Percentiles rank a stretch among this genome's conserved stretches.
Evolutionary conservation across 2,113 vertebrate genomes (phyloP).

Genomic region (Apodemus sylvaticus): DNA sequence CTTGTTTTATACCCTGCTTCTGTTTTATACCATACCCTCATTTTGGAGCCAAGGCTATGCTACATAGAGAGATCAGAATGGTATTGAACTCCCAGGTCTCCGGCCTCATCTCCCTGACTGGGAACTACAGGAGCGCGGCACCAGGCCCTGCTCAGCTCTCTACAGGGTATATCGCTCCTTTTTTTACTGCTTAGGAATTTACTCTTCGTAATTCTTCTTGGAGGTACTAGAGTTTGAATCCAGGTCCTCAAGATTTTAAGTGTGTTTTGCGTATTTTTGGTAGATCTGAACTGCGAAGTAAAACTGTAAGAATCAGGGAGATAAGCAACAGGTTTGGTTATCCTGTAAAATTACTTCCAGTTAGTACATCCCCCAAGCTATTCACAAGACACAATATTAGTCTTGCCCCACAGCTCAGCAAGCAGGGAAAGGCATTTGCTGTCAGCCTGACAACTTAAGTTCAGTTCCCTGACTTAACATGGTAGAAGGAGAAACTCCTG

Average conservation of each 20-base stretch:
- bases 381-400: neutral
- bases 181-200: neutral
- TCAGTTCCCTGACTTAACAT: neutral
- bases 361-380: neutral
- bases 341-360: neutral
- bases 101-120: neutral
- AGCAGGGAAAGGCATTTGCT: neutral
- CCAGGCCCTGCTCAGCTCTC: neutral
- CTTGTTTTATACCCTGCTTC: neutral
- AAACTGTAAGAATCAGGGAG: neutral
- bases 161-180: neutral
- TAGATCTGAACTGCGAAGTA: neutral
- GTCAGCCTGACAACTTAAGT: neutral
- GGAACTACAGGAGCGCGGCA: too few relatives aligned
- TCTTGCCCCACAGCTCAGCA: neutral
- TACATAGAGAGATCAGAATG: too few relatives aligned
- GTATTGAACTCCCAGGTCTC: neutral
- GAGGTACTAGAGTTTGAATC: neutral
- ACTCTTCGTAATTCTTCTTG: neutral
- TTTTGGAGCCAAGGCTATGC: neutral
- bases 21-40: fast-evolving
- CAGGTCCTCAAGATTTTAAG: neutral
- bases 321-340: neutral
- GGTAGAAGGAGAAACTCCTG: neutral
- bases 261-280: neutral